A percentile compares a stretch with the other conserved stretches of the same genome.
phyloP scores from a whole-genome alignment of 1,140 invertebrate species.

The Ceratina calcarata region DNA sequence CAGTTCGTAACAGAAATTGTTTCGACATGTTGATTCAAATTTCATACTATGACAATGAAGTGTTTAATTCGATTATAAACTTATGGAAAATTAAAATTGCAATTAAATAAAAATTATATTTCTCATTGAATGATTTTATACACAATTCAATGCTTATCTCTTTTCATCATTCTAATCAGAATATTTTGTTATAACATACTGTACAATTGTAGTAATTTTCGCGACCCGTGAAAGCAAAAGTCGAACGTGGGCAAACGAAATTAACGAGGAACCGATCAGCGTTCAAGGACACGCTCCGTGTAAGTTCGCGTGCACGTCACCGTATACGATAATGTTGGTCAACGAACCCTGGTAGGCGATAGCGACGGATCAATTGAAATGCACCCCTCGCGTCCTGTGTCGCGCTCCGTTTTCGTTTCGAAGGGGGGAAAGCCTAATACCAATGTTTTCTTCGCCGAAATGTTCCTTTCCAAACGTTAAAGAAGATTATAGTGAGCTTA shows the following conservation, averaged over 20 bases:
- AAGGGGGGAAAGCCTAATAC: constrained; percentile 23
- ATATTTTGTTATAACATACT: too few relatives aligned
- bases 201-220: too few relatives aligned
- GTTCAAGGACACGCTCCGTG: constrained; percentile 2
- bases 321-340: constrained; percentile 54
- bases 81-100: too few relatives aligned
- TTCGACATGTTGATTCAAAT: too few relatives aligned
- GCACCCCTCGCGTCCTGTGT: constrained; percentile 51
- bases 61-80: too few relatives aligned
- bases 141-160: too few relatives aligned
- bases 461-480: background rate
- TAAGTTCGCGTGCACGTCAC: constrained; percentile 12
- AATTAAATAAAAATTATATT: too few relatives aligned
- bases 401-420: constrained; percentile 43
- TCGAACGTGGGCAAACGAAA: background rate
- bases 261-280: background rate
- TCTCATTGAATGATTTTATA: too few relatives aligned
- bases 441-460: constrained; percentile 30
- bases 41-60: too few relatives aligned
- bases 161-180: too few relatives aligned
- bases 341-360: constrained; percentile 51
- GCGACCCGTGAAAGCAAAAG: background rate
- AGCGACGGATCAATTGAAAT: constrained; percentile 63
- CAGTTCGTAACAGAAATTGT: too few relatives aligned
- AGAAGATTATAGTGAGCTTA: too few relatives aligned